These are phyloP conservation scores for Drosophila miranda DNA, from an alignment of 1,140 invertebrate genomes.

Conservation along the genomic window DNA sequence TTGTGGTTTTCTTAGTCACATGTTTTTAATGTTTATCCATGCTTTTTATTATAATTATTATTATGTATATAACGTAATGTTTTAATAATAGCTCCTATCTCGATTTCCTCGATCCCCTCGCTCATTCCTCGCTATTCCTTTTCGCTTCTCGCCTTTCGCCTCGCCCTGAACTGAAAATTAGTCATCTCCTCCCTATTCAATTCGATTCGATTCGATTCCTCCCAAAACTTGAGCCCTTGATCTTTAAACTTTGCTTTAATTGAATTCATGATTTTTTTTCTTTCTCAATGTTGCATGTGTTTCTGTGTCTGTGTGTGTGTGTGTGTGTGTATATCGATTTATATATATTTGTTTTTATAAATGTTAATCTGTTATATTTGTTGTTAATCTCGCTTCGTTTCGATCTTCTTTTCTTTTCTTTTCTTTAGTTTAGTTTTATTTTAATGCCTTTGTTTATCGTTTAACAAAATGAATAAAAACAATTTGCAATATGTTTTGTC, in stretches of 20 bases:
- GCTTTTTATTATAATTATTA: constrained; percentile 23
- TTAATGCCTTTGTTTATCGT: constrained; percentile 46
- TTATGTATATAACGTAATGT: constrained; percentile 43
- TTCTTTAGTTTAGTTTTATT: constrained; percentile 45
- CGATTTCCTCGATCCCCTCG: constrained; percentile 33
- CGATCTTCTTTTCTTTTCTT: constrained; percentile 25
- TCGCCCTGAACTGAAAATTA: constrained; percentile 49
- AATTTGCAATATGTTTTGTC: constrained; percentile 68
- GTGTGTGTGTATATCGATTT: constrained; percentile 64
- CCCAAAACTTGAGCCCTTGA: constrained; percentile 61
- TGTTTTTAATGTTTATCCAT: constrained; percentile 43
- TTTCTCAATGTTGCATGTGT: constrained; percentile 45
- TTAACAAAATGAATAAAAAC: constrained; percentile 82
- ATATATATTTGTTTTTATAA: constrained; percentile 61
- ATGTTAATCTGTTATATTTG: constrained; percentile 66
- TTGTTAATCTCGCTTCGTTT: constrained; percentile 19
- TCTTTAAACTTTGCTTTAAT: constrained; percentile 58
- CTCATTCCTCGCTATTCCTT: constrained; percentile 13
- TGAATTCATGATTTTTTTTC: constrained; percentile 49
- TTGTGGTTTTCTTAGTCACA: constrained; percentile 39
- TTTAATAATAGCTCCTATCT: constrained; percentile 59
- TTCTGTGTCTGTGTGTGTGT: constrained; percentile 22
- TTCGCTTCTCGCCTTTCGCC: constrained; percentile 41
- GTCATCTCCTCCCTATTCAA: constrained; percentile 24
- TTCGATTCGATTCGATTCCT: constrained; percentile 52